Base-by-base conservation (phyloP, 2,888 invertebrate species). In the Hydraecia micacea region DNA sequence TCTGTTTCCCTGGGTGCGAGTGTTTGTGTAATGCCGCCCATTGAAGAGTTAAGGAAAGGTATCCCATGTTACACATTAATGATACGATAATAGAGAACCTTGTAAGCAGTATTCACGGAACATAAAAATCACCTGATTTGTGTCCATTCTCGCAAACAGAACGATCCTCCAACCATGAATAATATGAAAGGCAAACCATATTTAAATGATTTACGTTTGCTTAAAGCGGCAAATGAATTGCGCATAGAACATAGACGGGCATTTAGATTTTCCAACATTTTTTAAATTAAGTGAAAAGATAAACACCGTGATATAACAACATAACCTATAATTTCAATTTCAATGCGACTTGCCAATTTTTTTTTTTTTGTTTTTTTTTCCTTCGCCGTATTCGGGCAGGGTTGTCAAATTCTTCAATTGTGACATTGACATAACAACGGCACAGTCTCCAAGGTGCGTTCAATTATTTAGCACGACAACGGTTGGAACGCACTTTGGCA, bases 131-230 rank as follows among this genome's bases (percentile, higher is more conserved):
- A 98, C 98, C 98, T 97, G 85, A 98, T 92, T 92, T 97, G 97
- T 9, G 98, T 97, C 96, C 98, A 98, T 95, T 98, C 97, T 88
- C 97, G 97, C 52, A 99, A 93, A 8, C 97, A 98, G 93, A 98
- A 98, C 0, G 98, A 98, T 73, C 98, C 98, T 63, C 98, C 98
- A 75, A 98, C 94, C 36, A 98, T 95, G 82, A 98, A 97, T 72
- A 98, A 81, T 39, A 98, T 90, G 93, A 98, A 98, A 9, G 98
- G 98, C 58, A 98, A 77, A 13, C 98, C 98, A 94, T 97, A 98
- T 92, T 94, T 97, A 71, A 93, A 90, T n/a, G 92, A 90, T 83
- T 81, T 91, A 28, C 80, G 90, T 88, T 92, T 92, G 70, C 86
- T 88, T 28, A 91, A 25, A 69, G 75, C 75, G 49, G 79, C 97